Evolutionary conservation across 2,113 vertebrate genomes (phyloP), one percentile per base, ranked within the genome.

Genomic region (Rhinolophus sinicus): DNA sequence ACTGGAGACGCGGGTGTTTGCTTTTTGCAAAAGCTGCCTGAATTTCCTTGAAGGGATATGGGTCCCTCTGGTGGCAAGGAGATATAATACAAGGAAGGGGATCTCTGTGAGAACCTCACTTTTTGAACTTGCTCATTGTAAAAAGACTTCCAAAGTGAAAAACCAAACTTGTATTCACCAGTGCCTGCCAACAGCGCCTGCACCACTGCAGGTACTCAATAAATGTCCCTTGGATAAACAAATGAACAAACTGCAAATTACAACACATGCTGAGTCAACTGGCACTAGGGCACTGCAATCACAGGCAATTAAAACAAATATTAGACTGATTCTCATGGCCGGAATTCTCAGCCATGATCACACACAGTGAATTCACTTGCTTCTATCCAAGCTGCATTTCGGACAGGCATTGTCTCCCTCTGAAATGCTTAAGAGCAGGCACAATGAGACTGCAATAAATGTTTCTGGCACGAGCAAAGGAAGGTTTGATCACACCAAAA

Each of bases 51-150:
- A 58, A 75, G 87, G 80, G 93, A 30, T 77, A 96, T 86, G 97
- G 75, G 90, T 2, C 97, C 98, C 98, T 98, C 97, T 98, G 85
- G 97, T 97, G 97, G 97, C 15, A 84, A 70, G 40, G 62, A 78
- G 21, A 28, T 58, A 94, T 93, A 98, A 54, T 88, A 96, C 92
- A 97, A 72, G 12, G 14, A 16, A 76, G 26, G 18, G 67, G 56
- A 22, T 22, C 60, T 11, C 16, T 40, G 8, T 10, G n/a, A 87
- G 82, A 84, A 9, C 33, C 47, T 64, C 52, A 12, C 3, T 64
- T 73, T 88, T 30, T 28, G 15, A 69, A 64, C 52, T 77, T 22
- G 26, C 21, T 86, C n/a, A 58, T 6, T 24, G 12, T 65, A 81
- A 81, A 81, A 83, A 73, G 69, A 65, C 30, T 67, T 40, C 40